A percentile compares a stretch with the other conserved stretches of the same genome.
Conservation (phyloP, 2,797 vertebrate genomes). For the Lagodon rhomboides region DNA sequence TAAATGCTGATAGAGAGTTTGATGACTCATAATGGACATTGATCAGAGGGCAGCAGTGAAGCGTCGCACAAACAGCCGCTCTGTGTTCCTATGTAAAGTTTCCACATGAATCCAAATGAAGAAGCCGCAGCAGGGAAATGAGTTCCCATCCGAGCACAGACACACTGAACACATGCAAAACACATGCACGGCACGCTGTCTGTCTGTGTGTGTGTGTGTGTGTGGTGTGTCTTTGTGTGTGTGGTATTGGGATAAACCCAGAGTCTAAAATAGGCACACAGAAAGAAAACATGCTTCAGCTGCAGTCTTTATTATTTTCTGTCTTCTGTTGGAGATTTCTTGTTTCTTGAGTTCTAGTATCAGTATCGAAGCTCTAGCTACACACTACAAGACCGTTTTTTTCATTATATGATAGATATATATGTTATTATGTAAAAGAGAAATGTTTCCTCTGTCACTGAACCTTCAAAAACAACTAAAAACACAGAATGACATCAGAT, state of each 20-base stretch:
- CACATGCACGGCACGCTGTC: not conserved
- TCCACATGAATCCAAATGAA: constrained; percentile 46
- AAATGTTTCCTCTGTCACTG: no score
- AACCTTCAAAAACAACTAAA: no score
- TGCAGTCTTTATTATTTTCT: not conserved
- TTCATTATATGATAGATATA: not conserved
- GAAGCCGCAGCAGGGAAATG: constrained; percentile 46
- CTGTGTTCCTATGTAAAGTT: constrained; percentile 49
- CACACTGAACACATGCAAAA: constrained; percentile 44
- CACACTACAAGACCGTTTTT: not conserved
- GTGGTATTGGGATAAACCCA: not conserved
- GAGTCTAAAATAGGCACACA: not conserved
- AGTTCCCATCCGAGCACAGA: constrained; percentile 31
- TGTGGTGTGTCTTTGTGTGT: not conserved
- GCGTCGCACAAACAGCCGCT: constrained; percentile 39
- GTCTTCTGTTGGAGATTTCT: no score
- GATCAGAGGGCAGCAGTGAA: constrained; percentile 20
- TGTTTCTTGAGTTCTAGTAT: not conserved
- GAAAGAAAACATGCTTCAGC: not conserved
- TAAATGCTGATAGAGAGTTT: constrained; percentile 24
- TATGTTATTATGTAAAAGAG: no score
- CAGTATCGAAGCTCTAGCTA: not conserved
- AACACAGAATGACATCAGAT: not conserved
- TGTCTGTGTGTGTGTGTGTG: not conserved
- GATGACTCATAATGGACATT: constrained; percentile 26